These are phyloP conservation scores for Lepus timidus DNA, from an alignment of 2,113 vertebrate species.

Conservation along the genomic window DNA sequence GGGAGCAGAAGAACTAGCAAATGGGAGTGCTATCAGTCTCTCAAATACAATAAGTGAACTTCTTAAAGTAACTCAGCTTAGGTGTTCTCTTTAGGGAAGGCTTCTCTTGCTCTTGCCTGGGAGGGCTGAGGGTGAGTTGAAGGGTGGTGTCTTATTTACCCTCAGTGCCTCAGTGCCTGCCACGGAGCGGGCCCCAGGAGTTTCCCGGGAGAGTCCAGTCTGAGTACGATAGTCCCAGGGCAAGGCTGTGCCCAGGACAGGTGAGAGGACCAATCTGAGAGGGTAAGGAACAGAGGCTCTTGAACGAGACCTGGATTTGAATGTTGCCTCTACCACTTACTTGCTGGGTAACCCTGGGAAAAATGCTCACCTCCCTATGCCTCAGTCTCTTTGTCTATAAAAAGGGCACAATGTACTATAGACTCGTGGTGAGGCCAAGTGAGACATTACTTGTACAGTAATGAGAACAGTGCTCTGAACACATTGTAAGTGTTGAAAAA, in stretches of 20 bases:
- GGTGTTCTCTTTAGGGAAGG: neutral
- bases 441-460: neutral
- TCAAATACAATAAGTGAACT: too few relatives aligned
- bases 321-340: constrained; percentile 2
- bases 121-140: neutral
- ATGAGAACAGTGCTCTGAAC: neutral
- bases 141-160: neutral
- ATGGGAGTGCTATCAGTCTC: too few relatives aligned
- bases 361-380: neutral
- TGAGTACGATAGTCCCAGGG: neutral
- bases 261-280: neutral
- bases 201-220: neutral
- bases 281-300: neutral
- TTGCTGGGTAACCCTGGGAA: neutral
- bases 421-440: neutral
- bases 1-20: too few relatives aligned
- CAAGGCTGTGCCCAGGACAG: neutral
- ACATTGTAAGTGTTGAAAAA: neutral
- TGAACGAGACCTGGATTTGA: constrained; percentile 1
- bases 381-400: neutral
- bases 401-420: neutral
- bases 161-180: neutral
- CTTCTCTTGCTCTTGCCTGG: neutral
- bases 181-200: neutral
- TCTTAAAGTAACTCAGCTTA: neutral